A percentile compares a stretch with the other conserved stretches of the same genome.
These are phyloP conservation scores for Ictalurus furcatus DNA, from an alignment of 2,113 vertebrate genomes.

Conservation along the genomic window DNA sequence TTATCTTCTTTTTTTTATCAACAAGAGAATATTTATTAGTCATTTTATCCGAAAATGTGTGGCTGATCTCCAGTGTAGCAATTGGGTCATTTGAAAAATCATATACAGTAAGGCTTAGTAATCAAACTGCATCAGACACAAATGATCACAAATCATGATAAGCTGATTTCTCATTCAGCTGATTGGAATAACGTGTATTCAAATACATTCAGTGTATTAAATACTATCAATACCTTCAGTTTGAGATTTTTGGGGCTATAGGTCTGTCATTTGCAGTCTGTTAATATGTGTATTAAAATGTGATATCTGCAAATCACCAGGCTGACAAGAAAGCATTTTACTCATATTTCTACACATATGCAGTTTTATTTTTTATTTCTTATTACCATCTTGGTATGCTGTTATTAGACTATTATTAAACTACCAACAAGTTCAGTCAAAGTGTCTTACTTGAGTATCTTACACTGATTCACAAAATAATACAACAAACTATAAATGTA, in stretches of 20 bases:
- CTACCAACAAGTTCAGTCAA: not conserved
- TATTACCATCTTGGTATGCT: not conserved
- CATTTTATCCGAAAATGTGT: not conserved
- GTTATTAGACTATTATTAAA: slow-evolving; percentile 1
- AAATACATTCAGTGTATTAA: not conserved
- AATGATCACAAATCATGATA: not conserved
- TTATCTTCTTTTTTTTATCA: not conserved
- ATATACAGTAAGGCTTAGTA: not conserved
- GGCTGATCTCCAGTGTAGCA: not conserved
- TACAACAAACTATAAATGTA: not conserved
- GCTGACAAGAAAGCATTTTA: not conserved
- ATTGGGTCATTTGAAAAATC: not conserved
- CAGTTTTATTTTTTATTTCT: not conserved
- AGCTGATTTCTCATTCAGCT: not conserved
- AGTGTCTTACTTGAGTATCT: not conserved
- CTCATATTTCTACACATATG: not conserved
- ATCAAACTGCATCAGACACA: not conserved
- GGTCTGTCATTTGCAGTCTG: not conserved
- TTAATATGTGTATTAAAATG: not conserved
- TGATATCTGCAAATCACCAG: not conserved
- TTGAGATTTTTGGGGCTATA: not conserved
- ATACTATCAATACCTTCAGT: not conserved
- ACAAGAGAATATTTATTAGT: not conserved
- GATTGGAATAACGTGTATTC: not conserved
- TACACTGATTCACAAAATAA: not conserved